A percentile compares a stretch with the other conserved stretches of the same genome.
These are phyloP conservation scores for Rhyzopertha dominica DNA, from an alignment of 1,140 invertebrate genomes.

Conservation along the genomic window DNA sequence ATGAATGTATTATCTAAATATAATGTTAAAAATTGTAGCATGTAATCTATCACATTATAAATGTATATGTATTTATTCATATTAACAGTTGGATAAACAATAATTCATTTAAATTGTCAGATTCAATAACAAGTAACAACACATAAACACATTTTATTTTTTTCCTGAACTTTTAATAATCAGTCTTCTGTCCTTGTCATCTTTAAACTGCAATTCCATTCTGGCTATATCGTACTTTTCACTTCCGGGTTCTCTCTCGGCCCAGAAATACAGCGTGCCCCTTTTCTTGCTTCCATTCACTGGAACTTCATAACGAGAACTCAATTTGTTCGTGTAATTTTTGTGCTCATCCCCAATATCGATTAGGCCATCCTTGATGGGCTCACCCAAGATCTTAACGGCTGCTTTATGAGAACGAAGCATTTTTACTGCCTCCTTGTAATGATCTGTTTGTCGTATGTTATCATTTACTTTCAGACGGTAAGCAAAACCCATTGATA, in stretches of 20 bases:
- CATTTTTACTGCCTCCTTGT: constrained; percentile 52
- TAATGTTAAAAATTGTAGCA: no score
- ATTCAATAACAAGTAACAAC: no score
- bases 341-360: constrained; percentile 51
- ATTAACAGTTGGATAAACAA: no score
- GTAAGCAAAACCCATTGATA: constrained; percentile 46
- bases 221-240: constrained; percentile 48
- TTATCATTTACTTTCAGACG: constrained; percentile 46
- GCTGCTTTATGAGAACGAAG: constrained; percentile 52
- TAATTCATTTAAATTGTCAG: no score
- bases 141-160: no score
- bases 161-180: constrained; percentile 41
- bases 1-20: no score
- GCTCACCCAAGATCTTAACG: constrained; percentile 56
- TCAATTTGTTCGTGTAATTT: constrained; percentile 50
- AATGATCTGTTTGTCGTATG: constrained; percentile 50
- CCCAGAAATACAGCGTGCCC: constrained; percentile 54
- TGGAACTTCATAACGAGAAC: constrained; percentile 55
- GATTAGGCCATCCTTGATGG: constrained; percentile 56
- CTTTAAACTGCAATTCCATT: constrained; percentile 53
- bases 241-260: constrained; percentile 39
- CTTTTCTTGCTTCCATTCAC: constrained; percentile 56
- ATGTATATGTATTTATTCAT: no score
- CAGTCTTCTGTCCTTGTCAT: constrained; percentile 49
- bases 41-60: no score